Base-by-base conservation (phyloP, 2,888 invertebrate species). In the Hypercompe scribonia region DNA sequence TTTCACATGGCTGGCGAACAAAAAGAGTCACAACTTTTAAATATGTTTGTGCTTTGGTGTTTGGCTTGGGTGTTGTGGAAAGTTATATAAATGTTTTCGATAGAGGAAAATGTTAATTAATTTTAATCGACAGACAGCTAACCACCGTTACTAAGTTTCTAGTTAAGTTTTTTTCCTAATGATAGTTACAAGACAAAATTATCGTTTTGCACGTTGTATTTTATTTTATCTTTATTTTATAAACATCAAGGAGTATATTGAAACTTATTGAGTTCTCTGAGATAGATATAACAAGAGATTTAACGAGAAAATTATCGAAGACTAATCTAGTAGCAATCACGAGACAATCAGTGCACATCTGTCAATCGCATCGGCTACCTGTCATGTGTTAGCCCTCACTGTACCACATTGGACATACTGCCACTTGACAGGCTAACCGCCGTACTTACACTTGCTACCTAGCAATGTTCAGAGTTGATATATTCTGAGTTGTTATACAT, bases 331-430 rank as follows among this genome's bases (percentile, higher is more conserved):
- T 79, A 85, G 84, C 89, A 89, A 90, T 91, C 86, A 86, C 87
- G 78, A 81, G 77, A 83, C 90, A 88, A 90, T 90, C 87, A 85
- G 84, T 74, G 85, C 83, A 83, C 90, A 90, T 90, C 90, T 90
- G 90, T 86, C 86, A 81, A 75, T 72, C 72, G 68, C 78, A 77
- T 73, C 70, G 71, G 72, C 73, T 66, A 80, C 84, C 83, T 82
- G 84, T 78, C 76, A 76, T 73, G 73, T 71, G 71, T 68, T 77
- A 66, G 70, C 68, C 72, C 65, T 77, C 74, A 68, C 42, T 66
- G 64, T 64, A 42, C 46, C 65, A 24, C 63, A 58, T 24, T 68
- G 39, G 65, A 65, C 58, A 65, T 8, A 5, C 36, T 18, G 10
- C 18, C 71, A 73, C 13, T 3, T 21, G 3, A 31, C 42, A 73